Evolutionary conservation across 2,888 invertebrate genomes (phyloP).

Genomic region (Papilio gigon): DNA sequence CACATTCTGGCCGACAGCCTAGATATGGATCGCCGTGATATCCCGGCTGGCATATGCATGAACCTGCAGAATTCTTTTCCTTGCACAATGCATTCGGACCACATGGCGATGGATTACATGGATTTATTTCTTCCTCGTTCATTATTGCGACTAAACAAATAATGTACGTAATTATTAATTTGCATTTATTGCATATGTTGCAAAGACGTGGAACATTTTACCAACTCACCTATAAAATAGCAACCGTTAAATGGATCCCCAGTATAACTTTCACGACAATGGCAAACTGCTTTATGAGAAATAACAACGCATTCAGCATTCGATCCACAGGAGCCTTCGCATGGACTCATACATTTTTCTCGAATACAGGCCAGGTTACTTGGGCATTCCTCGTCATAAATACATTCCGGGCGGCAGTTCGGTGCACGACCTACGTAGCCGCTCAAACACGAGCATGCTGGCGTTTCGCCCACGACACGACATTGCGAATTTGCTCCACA

Average conservation of each 20-base stretch:
- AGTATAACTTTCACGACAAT: slow-evolving; percentile 89
- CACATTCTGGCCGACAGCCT: slow-evolving; percentile 93
- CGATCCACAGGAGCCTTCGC: slow-evolving; percentile 91
- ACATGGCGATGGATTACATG: slow-evolving; percentile 93
- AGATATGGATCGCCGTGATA: slow-evolving; percentile 94
- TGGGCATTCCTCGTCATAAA: slow-evolving; percentile 91
- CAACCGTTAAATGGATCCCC: slow-evolving; percentile 94
- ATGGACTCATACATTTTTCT: slow-evolving; percentile 91
- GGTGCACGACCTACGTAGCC: slow-evolving; percentile 92
- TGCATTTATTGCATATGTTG: neutral
- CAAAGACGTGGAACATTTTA: neutral
- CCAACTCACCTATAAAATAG: slow-evolving; percentile 71
- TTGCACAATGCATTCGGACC: slow-evolving; percentile 93
- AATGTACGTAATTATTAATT: slow-evolving; percentile 4
- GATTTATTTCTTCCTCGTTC: slow-evolving; percentile 86
- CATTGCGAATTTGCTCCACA: slow-evolving; percentile 94
- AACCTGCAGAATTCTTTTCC: slow-evolving; percentile 91
- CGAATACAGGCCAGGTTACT: slow-evolving; percentile 91
- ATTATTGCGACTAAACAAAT: slow-evolving; percentile 76
- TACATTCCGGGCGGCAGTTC: slow-evolving; percentile 93
- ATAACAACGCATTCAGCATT: slow-evolving; percentile 90
- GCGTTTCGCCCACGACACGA: slow-evolving; percentile 87
- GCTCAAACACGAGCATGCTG: slow-evolving; percentile 90
- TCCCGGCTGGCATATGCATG: slow-evolving; percentile 90
- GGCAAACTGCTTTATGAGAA: slow-evolving; percentile 92